Evolutionary conservation across 2,888 invertebrate species (phyloP).

Genomic region (Ethmia dodecea): DNA sequence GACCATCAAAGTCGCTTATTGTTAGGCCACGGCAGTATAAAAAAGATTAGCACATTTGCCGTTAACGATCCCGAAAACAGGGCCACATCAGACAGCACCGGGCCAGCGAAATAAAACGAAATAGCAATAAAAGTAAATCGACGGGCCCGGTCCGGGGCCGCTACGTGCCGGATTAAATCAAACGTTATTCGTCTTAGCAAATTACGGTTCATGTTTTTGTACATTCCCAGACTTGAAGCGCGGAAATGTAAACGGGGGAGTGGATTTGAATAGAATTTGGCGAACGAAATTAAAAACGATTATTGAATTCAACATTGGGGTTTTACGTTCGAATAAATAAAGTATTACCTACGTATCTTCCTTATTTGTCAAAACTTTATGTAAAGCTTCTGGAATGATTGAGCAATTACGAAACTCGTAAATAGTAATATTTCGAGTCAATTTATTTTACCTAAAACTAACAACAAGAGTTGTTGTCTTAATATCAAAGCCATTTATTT

Average conservation of each 20-base stretch:
- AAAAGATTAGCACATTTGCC: constrained; percentile 73
- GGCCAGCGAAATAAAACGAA: constrained; percentile 57
- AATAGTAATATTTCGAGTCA: too few species aligned
- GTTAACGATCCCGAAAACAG: constrained; percentile 73
- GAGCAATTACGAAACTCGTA: too few species aligned
- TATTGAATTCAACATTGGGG: not conserved
- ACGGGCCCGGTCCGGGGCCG: constrained; percentile 46
- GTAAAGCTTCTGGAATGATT: too few species aligned
- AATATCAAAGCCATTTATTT: too few species aligned
- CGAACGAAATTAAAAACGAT: constrained; percentile 21
- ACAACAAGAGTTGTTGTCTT: too few species aligned
- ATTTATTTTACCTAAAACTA: too few species aligned
- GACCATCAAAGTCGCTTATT: constrained; percentile 55
- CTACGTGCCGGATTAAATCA: constrained; percentile 72
- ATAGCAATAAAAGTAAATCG: constrained; percentile 75
- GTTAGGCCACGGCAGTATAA: constrained; percentile 54
- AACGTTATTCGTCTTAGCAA: constrained; percentile 74
- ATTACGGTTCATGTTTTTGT: constrained; percentile 68
- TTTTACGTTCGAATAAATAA: constrained; percentile 9
- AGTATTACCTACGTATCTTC: too few species aligned
- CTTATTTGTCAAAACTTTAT: too few species aligned
- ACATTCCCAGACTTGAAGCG: constrained; percentile 51
- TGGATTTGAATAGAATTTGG: constrained; percentile 48
- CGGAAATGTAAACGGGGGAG: constrained; percentile 50
- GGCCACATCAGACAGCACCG: constrained; percentile 53